These are phyloP conservation scores for Balaenoptera acutorostrata DNA, from an alignment of 2,113 vertebrate genomes.

Conservation along the genomic window DNA sequence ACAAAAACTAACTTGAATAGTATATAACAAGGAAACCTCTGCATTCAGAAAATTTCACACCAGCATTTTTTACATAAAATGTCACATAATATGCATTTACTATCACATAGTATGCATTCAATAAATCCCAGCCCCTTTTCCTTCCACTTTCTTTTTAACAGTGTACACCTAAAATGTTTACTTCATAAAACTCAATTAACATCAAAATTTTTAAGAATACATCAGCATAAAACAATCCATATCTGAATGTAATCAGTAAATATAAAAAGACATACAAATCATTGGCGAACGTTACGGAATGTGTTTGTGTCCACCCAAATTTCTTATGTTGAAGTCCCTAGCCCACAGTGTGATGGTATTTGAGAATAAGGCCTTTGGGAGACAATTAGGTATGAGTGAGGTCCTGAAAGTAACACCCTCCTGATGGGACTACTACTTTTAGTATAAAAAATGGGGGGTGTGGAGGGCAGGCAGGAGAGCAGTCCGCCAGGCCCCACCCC, in stretches of 20 bases:
- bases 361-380: not conserved
- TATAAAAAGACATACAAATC: not conserved
- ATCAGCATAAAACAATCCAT: not conserved
- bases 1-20: not conserved
- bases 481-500: rapidly evolving
- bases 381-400: not conserved
- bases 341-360: not conserved
- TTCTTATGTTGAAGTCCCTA: not conserved
- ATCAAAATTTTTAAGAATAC: not conserved
- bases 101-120: not conserved
- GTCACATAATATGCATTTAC: not conserved
- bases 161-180: not conserved
- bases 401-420: not conserved
- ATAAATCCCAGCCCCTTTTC: not conserved
- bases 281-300: not conserved
- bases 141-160: not conserved
- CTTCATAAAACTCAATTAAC: not conserved
- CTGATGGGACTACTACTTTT: not conserved
- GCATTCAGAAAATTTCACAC: not conserved
- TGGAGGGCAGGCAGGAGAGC: not conserved
- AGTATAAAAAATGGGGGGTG: not conserved
- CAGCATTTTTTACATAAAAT: not conserved
- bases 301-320: not conserved
- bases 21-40: not conserved
- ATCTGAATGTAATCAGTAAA: not conserved